These are phyloP conservation scores for Gallinago jamesoni DNA, from an alignment of 2,113 vertebrate species.

Conservation along the genomic window DNA sequence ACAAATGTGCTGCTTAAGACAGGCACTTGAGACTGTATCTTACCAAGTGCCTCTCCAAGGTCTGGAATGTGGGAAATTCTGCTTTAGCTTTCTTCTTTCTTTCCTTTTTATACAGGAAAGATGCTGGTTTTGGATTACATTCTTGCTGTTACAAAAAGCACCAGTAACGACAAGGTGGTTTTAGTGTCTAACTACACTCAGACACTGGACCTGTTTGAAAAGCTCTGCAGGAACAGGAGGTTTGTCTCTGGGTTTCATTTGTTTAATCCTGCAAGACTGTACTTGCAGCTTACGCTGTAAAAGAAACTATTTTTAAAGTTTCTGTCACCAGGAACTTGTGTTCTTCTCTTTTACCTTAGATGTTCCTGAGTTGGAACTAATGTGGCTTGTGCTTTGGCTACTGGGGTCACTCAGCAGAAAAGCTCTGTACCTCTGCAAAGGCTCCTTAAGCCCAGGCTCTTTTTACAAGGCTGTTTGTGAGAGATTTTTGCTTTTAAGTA, in stretches of 20 bases:
- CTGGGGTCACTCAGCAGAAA: background rate
- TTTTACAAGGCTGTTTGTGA: background rate
- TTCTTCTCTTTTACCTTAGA: background rate
- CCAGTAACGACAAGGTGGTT: conserved; percentile 91
- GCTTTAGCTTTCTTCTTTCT: background rate
- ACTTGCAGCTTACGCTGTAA: background rate
- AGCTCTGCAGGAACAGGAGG: conserved; percentile 91
- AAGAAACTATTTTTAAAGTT: conserved; percentile 4
- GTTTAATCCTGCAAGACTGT: background rate
- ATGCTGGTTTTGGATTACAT: conserved; percentile 97
- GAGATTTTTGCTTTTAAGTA: background rate
- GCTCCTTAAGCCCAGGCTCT: background rate
- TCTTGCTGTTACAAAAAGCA: conserved; percentile 89
- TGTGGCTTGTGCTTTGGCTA: background rate
- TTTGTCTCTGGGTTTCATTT: conserved; percentile 34
- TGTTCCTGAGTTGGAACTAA: background rate
- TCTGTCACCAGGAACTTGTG: background rate
- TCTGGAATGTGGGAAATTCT: background rate
- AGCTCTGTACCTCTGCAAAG: background rate
- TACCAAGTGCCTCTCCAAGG: background rate
- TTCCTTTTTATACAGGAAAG: conserved; percentile 80
- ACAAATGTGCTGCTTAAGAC: background rate
- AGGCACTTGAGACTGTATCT: background rate
- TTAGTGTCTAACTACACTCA: conserved; percentile 98
- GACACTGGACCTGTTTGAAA: conserved; percentile 96